Base-by-base conservation (phyloP, 2,113 vertebrate species). In the Podiceps cristatus region DNA sequence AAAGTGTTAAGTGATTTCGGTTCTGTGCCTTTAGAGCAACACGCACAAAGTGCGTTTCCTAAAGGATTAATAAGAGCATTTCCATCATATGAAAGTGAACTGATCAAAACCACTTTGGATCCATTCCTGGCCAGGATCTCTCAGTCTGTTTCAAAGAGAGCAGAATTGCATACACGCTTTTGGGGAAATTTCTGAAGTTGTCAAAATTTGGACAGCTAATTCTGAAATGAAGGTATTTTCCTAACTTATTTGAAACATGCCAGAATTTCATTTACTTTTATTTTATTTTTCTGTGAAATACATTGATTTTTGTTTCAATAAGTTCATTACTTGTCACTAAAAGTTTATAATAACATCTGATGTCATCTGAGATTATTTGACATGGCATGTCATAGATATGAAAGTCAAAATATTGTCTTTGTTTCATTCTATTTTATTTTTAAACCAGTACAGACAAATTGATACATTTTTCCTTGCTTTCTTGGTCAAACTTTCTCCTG, bases 131-230 rank as follows among this genome's bases (percentile, higher is more conserved):
- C 13, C 37, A 25, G 28, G 40, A 24, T 27, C n/a, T 68, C 68
- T 47, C 52, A 18, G 22, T 5, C 18, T 47, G 13, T 8, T 74
- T 59, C 11, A 35, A 22, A 53, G 35, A 27, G 17, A 45, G 15
- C 0, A 27, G 53, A 73, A 42, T 4, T n/a, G 1, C 2, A 1
- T 5, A 2, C 25, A 18, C 0, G 2, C 17, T 8, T 40, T 7
- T 22, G 1, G 50, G 62, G 56, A 47, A 66, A 71, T 29, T 40
- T 37, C 44, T 31, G n/a, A 37, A 18, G 28, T 4, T 77, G 20
- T 23, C 52, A 28, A 3, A 10, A 11, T 18, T 11, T 27, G 63
- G n/a, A 15, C 14, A 18, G 37, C 47, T 25, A 28, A 74, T 59
- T 67, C 33, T 1, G 1, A 75, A 78, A 42, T 7, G 4, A 50